Evolutionary conservation across 2,113 vertebrate genomes (phyloP).

Genomic region (Neomonachus schauinslandi): DNA sequence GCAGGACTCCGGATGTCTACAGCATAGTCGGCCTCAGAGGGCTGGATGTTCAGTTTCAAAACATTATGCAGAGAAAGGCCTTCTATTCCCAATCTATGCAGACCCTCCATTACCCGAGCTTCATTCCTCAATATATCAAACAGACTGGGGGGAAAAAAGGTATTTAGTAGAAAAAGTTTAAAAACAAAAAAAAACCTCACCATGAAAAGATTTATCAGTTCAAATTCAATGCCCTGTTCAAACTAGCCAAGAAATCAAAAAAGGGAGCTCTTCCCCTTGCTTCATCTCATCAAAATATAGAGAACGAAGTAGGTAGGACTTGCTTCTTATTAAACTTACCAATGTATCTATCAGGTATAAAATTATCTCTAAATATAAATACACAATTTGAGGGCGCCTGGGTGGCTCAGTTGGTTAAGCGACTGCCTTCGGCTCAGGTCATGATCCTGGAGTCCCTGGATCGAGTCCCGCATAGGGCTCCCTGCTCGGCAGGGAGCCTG

Average conservation of each 20-base stretch:
- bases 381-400: background rate
- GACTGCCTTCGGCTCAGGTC: no score
- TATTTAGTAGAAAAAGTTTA: background rate
- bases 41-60: slow-evolving; percentile 95
- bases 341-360: background rate
- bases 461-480: no score
- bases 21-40: slow-evolving; percentile 94
- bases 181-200: background rate
- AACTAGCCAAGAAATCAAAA: background rate
- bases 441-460: no score
- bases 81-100: slow-evolving; percentile 94
- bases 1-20: slow-evolving; percentile 96
- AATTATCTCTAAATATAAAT: background rate
- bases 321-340: background rate
- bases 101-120: slow-evolving; percentile 96
- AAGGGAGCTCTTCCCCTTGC: background rate
- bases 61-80: slow-evolving; percentile 94
- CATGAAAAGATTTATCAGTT: background rate
- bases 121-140: slow-evolving; percentile 97
- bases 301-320: background rate
- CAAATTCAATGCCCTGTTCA: background rate
- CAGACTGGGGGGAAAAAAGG: slow-evolving; percentile 85
- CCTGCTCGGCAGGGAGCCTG: no score
- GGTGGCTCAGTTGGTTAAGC: no score
- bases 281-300: background rate